Percentiles rank a stretch among this genome's conserved stretches.
These are phyloP conservation scores for Nephrotoma flavescens DNA, from an alignment of 2,888 invertebrate species.

Conservation along the genomic window DNA sequence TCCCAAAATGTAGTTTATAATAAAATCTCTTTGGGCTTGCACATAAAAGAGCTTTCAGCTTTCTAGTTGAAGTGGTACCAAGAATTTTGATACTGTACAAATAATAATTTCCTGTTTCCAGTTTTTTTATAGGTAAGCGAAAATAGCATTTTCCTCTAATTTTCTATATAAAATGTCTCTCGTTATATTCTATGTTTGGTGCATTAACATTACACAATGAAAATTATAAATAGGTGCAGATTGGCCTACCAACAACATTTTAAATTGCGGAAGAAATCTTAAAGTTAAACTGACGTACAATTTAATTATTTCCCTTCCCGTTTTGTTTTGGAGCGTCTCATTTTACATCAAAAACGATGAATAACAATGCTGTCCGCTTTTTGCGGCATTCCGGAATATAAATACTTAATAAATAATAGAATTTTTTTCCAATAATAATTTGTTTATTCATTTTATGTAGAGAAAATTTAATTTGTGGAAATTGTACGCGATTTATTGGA, in stretches of 20 bases:
- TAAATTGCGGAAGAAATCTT: neutral
- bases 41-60: neutral
- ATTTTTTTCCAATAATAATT: too few species aligned
- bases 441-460: neutral
- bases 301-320: neutral
- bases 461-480: neutral
- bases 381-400: neutral
- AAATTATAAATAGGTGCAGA: neutral
- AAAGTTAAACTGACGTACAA: neutral
- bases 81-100: neutral
- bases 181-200: too few species aligned
- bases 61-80: neutral
- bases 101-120: neutral
- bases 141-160: neutral
- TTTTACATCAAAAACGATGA: too few species aligned
- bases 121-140: neutral
- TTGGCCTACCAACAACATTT: neutral
- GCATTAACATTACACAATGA: too few species aligned
- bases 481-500: neutral
- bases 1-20: neutral
- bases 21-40: neutral
- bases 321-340: neutral
- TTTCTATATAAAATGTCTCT: neutral
- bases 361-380: neutral
- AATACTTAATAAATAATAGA: neutral